Evolutionary conservation across 1,140 invertebrate species (phyloP).

Genomic region (Drosophila sulfurigaster): DNA sequence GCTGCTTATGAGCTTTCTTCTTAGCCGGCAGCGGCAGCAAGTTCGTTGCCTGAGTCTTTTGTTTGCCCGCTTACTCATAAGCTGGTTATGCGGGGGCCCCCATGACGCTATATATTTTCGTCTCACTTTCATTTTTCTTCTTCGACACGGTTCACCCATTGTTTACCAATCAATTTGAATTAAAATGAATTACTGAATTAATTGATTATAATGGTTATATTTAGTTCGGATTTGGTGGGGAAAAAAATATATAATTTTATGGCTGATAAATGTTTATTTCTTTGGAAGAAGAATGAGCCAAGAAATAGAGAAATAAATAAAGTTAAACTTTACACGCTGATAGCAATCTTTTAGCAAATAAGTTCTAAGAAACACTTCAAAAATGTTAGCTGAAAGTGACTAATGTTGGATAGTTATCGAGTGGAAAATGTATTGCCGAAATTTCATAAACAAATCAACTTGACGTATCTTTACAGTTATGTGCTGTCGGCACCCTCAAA

Average conservation of each 20-base stretch:
- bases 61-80: constrained; percentile 35
- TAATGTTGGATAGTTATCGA: not conserved
- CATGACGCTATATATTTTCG: constrained; percentile 34
- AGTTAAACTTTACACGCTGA: no score
- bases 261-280: no score
- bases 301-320: no score
- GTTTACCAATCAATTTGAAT: constrained; percentile 23
- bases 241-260: not conserved
- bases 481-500: constrained; percentile 95
- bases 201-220: constrained; percentile 1
- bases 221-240: not conserved
- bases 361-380: not conserved
- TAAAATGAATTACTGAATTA: constrained; percentile 9
- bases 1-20: constrained; percentile 57
- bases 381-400: not conserved
- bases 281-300: no score
- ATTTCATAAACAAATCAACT: constrained; percentile 33
- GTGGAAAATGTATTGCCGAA: constrained; percentile 18
- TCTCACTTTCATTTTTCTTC: constrained; percentile 45
- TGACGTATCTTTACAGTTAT: constrained; percentile 86
- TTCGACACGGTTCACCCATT: constrained; percentile 17
- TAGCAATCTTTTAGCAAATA: no score
- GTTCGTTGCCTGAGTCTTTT: constrained; percentile 58
- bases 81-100: constrained; percentile 33
- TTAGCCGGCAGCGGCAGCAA: constrained; percentile 13